Conservation (phyloP, 2,797 vertebrate species). For the Syncerus caffer region DNA sequence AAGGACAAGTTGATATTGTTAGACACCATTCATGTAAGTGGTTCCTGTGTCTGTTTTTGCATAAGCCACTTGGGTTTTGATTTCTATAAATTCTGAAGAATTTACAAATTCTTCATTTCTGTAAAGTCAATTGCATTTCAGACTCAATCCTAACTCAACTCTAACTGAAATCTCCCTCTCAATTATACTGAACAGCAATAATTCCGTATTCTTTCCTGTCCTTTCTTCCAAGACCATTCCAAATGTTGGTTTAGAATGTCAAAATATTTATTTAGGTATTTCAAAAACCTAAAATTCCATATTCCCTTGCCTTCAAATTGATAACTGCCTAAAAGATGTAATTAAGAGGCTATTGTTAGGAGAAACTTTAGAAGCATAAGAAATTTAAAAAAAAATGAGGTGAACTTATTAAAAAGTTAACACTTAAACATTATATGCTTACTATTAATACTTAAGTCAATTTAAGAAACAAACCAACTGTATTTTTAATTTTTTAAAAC, state of each 20-base stretch:
- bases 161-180: background rate
- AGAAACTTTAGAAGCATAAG: constrained; percentile 22
- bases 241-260: constrained; percentile 32
- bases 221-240: background rate
- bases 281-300: constrained; percentile 29
- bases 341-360: background rate
- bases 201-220: constrained; percentile 19
- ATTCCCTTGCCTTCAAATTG: constrained; percentile 28
- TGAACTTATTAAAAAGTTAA: background rate
- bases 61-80: background rate
- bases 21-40: background rate
- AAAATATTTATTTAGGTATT: constrained; percentile 33
- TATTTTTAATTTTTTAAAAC: constrained; percentile 50
- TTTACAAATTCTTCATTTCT: background rate
- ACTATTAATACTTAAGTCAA: constrained; percentile 4
- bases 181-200: background rate
- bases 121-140: background rate
- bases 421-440: constrained; percentile 18
- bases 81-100: background rate
- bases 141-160: background rate
- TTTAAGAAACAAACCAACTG: constrained; percentile 20
- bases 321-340: constrained; percentile 12
- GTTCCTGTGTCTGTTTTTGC: background rate
- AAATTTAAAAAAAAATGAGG: background rate
- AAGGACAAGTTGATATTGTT: background rate